Base-by-base conservation (phyloP, 2,113 vertebrate species). In the Aphelocoma coerulescens region DNA sequence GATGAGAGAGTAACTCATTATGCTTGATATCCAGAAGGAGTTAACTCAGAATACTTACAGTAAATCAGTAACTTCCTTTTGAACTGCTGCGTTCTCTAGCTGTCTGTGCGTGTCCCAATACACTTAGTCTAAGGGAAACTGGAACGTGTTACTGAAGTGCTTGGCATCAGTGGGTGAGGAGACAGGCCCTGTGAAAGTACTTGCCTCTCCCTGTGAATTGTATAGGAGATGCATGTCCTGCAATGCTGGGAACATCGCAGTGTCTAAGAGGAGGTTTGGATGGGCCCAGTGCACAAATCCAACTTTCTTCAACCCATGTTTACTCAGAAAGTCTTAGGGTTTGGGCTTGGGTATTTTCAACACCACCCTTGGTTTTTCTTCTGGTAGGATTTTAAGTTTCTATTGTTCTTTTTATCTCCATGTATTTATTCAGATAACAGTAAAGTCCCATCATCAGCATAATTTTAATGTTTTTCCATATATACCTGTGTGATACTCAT, bases 61-160 rank as follows among this genome's bases (percentile, higher is more conserved):
- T 85, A 33, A 46, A 28, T 54, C 7, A 26, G 61, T 82, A 75
- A 35, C 61, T 89, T 88, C 13, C 32, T 58, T 90, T 49, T 73
- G 57, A 83, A 44, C 21, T 65, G 66, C 71, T 59, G 0, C 19
- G 3, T 83, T 72, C 49, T 66, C 7, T 16, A 33, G 20, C 35
- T 92, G 44, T 35, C 81, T 13, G 4, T 74, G 41, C 33, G 7
- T 41, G 71, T 17, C 52, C 41, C 35, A 28, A 0, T 18, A 28
- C 0, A 0, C 26, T 79, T 74, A 37, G 46, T 62, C 15, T 71
- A 2, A 57, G 52, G 74, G 46, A 71, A 69, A 30, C 10, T 15
- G 66, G 59, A 66, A 32, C 4, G 3, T 0, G 0, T 74, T 24
- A 27, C 44, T 30, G 15, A 59, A 67, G 41, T 48, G 72, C 58